Conservation (phyloP, 2,888 invertebrate species). For the Tupiocoris notatus region DNA sequence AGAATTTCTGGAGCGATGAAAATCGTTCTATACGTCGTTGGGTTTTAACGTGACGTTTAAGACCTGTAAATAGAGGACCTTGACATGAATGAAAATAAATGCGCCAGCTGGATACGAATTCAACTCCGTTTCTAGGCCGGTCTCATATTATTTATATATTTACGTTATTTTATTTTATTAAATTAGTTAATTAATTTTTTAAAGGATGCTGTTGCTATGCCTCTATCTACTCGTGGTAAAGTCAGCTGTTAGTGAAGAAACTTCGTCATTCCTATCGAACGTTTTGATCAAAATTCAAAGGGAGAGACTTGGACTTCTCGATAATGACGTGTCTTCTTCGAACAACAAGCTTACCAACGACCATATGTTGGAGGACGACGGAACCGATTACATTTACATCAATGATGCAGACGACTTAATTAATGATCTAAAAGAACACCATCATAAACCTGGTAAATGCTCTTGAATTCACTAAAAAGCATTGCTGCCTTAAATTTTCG, state of each 20-base stretch:
- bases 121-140: too few species aligned
- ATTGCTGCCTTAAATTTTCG: too few species aligned
- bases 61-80: too few species aligned
- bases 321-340: neutral
- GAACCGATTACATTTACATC: slow-evolving; percentile 24
- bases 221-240: neutral
- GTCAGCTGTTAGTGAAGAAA: slow-evolving; percentile 1
- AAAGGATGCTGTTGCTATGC: neutral
- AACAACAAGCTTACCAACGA: neutral
- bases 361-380: neutral
- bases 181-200: neutral
- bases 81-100: too few species aligned
- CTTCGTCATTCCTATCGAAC: slow-evolving; percentile 19
- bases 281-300: slow-evolving; percentile 34
- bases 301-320: slow-evolving; percentile 23
- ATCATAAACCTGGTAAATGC: neutral
- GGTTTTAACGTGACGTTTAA: too few species aligned
- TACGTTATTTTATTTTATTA: neutral
- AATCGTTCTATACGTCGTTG: too few species aligned
- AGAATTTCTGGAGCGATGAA: too few species aligned
- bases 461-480: too few species aligned
- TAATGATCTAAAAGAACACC: neutral
- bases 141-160: too few species aligned
- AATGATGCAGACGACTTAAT: slow-evolving; percentile 1
- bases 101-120: too few species aligned